Evolutionary conservation across 1,140 invertebrate genomes (phyloP).

Genomic region (Heliconius melpomene): DNA sequence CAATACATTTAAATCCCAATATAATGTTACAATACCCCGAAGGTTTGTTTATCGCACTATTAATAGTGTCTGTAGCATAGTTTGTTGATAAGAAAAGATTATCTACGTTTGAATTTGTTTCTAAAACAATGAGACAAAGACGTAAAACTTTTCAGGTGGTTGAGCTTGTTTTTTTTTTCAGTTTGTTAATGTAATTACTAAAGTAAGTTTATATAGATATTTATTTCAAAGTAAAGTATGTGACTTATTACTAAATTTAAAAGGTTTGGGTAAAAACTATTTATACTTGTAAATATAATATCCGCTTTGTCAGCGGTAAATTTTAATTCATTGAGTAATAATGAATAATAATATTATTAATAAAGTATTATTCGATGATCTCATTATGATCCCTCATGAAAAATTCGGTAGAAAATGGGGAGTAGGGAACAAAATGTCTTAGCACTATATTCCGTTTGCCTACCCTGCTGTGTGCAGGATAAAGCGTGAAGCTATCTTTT

Average conservation of each 20-base stretch:
- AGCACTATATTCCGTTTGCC: no score
- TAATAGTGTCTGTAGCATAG: neutral
- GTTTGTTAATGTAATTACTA: neutral
- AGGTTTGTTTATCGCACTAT: conserved; percentile 8
- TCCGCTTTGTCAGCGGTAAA: no score
- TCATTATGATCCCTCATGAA: no score
- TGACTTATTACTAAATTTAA: neutral
- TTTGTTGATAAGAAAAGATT: conserved; percentile 3
- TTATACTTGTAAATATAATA: neutral
- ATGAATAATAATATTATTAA: no score
- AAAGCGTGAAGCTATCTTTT: no score
- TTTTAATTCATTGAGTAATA: neutral
- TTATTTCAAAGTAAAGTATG: neutral
- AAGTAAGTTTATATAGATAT: neutral
- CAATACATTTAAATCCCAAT: conserved; percentile 15
- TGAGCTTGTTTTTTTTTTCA: neutral
- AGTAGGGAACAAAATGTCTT: no score
- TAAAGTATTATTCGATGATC: no score
- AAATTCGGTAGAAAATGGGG: no score
- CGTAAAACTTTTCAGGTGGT: neutral
- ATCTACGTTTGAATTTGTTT: neutral
- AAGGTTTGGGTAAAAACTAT: neutral
- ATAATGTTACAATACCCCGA: neutral
- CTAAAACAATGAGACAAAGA: conserved; percentile 5
- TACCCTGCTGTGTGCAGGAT: no score